Base-by-base conservation (phyloP, 2,113 vertebrate species). In the Panthera uncia region DNA sequence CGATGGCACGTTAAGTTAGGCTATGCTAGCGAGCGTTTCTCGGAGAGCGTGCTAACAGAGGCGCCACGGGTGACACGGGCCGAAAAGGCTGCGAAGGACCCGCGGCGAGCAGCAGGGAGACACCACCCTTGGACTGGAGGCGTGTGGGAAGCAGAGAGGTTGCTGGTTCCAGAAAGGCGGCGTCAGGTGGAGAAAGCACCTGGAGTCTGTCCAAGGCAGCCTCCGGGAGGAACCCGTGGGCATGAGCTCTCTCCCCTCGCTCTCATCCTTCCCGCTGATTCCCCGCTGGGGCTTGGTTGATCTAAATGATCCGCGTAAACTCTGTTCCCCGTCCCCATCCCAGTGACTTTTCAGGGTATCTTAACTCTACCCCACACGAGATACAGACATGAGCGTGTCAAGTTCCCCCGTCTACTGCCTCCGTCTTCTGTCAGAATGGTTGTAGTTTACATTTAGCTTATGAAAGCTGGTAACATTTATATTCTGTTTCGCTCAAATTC, bases 61-160 rank as follows among this genome's bases (percentile, higher is more conserved):
- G 36, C n/a, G 15, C 1, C 63, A 25, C 25, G 31, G 71, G 27
- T 71, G 38, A 79, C 61, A n/a, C 9, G 9, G n/a, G 2, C 14
- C 7, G 11, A 0, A 19, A 33, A 79, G n/a, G 57, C 9, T 45
- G 21, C 2, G 18, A 41, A 1, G 23, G 4, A 4, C 36, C 9
- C 45, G 2, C 45, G 6, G 33, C 0, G 1, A 86, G 27, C 38
- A 18, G 3, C 6, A 36, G 48, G 38, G 36, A 74, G 21, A 48
- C 23, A 2, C 14, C 9, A 3, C 3, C 10, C 23, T 50, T 45
- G 48, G 78, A 27, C 55, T 74, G 12, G 11, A 4, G 33, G 21
- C 3, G 12, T 21, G 71, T 6, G 38, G 38, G 36, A 41, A 73
- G 27, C 14, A 27, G 45, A 29, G 8, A 15, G 14, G 7, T 9